phyloP scores from a whole-genome alignment of 2,797 vertebrate species.

The Balearica regulorum region DNA sequence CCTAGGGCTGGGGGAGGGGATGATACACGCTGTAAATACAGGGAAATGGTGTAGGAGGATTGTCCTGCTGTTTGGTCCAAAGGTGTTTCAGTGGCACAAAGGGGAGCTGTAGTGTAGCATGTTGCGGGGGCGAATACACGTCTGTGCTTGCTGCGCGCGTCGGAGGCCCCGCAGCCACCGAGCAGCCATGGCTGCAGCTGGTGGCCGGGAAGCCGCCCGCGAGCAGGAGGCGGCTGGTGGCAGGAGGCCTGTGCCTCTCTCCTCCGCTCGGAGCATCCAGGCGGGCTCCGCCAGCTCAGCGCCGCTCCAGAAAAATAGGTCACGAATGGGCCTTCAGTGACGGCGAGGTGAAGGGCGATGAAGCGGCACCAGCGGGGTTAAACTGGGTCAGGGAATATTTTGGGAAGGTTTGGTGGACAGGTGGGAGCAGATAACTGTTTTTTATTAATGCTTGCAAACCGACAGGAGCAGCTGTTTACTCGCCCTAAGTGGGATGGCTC shows the following conservation, averaged over 20 bases:
- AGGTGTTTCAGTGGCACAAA: neutral
- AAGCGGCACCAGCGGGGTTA: neutral
- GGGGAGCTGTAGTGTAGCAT: neutral
- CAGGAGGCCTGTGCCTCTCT: neutral
- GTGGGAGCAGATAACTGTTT: neutral
- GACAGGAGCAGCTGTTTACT: neutral
- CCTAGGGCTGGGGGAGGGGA: neutral
- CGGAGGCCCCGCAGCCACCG: neutral
- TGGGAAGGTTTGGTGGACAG: neutral
- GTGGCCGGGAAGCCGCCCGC: neutral
- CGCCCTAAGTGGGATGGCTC: neutral
- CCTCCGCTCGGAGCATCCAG: neutral
- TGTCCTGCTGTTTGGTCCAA: neutral
- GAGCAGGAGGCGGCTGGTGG: neutral
- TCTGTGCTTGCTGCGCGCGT: neutral
- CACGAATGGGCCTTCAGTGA: neutral
- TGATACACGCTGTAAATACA: neutral
- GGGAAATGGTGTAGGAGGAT: neutral
- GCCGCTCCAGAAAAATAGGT: neutral
- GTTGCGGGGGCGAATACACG: neutral
- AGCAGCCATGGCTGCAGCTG: neutral
- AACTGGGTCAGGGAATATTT: neutral
- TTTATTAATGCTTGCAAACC: neutral
- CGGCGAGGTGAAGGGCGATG: neutral
- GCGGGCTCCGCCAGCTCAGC: neutral